These are phyloP conservation scores for Oscheius sp. DNA, from an alignment of 2,888 invertebrate genomes.

Conservation along the genomic window DNA sequence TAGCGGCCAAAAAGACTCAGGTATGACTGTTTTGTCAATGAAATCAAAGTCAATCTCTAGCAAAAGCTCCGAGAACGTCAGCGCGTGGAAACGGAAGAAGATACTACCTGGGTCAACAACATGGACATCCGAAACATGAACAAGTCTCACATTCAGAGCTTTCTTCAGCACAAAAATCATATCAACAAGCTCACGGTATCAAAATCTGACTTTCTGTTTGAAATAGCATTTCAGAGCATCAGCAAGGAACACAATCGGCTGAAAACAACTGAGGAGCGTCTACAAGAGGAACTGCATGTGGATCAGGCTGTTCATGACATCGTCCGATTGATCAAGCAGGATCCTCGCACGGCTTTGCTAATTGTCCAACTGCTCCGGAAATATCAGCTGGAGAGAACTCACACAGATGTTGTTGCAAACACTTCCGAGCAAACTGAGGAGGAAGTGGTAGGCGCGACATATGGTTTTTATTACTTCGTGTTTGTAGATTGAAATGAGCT, in stretches of 20 bases:
- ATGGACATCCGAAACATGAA: conserved; percentile 57
- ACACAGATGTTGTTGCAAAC: conserved; percentile 18
- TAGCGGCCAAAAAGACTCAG: conserved; percentile 58
- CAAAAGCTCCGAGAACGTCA: conserved; percentile 27
- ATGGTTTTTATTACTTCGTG: background rate
- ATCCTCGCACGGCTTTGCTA: conserved; percentile 67
- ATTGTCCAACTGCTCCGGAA: conserved; percentile 69
- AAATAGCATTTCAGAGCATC: conserved; percentile 46
- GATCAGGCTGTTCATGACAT: conserved; percentile 71
- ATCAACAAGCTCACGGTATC: conserved; percentile 42
- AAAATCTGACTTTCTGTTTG: background rate
- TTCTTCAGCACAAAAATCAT: conserved; percentile 59
- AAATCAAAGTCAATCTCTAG: background rate
- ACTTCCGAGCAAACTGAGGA: conserved; percentile 25
- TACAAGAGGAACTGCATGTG: conserved; percentile 66
- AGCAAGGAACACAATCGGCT: conserved; percentile 57
- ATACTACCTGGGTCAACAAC: conserved; percentile 41
- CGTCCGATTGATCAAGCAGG: conserved; percentile 61
- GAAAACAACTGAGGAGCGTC: conserved; percentile 54
- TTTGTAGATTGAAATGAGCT: conserved; percentile 25
- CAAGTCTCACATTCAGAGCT: conserved; percentile 58
- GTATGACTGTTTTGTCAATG: background rate
- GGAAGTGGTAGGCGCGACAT: background rate
- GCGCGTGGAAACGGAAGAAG: conserved; percentile 25
- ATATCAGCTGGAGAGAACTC: conserved; percentile 62